Base-by-base conservation (phyloP, 1,140 invertebrate species). In the Chymomyza costata region DNA sequence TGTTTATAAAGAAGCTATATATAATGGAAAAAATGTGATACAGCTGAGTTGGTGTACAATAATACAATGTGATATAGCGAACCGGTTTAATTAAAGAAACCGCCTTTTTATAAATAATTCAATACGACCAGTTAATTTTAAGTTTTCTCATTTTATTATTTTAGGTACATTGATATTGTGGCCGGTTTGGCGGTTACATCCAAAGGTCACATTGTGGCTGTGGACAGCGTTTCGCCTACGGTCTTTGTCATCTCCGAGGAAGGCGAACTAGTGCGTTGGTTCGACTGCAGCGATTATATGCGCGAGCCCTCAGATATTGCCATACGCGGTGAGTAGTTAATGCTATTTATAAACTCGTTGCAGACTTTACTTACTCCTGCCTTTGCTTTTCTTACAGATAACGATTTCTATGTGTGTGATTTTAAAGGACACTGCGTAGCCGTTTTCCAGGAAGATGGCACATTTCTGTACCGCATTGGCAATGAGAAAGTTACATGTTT, bases 371-470 rank as follows among this genome's bases (percentile, higher is more conserved):
- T n/a, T n/a, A n/a, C n/a, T n/a, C n/a, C n/a, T n/a, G n/a, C n/a
- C n/a, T n/a, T n/a, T n/a, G n/a, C n/a, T 34, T 62, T 38, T 56
- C 64, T 88, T 88, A 40, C 78, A 95, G 94, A 94, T 54, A 95
- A 96, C 78, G 95, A 97, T 86, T 98, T 95, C 87, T 99, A 96
- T 87, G 95, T 98, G 16, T 98, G 97, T 86, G 97, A 99, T 86
- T 99, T 98, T 86, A 98, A 98, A 87, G 96, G 96, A 46, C 97
- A 98, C 86, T 97, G 96, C 86, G 96, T 99, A 11, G 95, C 96
- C 25, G 96, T 98, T 13, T 98, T 97, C 86, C 93, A 93, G 82
- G 94, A 97, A 83, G 93, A 95, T 47, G 97, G 97, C 52, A 90
- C 91, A 47, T 98, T 95, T 86, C 86, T 97, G 54, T 92, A 96